A percentile compares a stretch with the other conserved stretches of the same genome.
phyloP scores from a whole-genome alignment of 2,113 vertebrate genomes.

The Xenopus borealis region DNA sequence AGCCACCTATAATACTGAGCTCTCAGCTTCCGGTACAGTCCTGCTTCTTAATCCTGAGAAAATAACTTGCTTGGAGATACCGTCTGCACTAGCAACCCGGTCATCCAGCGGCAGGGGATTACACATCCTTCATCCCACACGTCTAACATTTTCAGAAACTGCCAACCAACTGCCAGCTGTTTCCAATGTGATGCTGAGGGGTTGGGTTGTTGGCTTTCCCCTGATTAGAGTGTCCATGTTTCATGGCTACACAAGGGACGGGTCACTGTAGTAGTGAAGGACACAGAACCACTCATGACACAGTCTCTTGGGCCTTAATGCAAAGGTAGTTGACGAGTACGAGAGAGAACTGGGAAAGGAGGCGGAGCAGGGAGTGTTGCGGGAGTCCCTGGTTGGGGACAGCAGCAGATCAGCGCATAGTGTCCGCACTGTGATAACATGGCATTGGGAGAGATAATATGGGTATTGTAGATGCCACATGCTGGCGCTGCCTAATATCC shows the following conservation, averaged over 20 bases:
- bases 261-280: neutral
- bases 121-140: no score
- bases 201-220: neutral
- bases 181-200: neutral
- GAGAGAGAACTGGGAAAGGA: conserved; percentile 5
- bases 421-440: conserved; percentile 20
- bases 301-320: neutral
- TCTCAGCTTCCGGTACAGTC: neutral
- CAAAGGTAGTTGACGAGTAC: neutral
- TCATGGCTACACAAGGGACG: no score
- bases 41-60: conserved; percentile 31
- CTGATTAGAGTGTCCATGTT: no score
- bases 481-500: conserved; percentile 40
- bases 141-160: no score
- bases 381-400: conserved; percentile 16
- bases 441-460: conserved; percentile 25
- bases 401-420: conserved; percentile 17
- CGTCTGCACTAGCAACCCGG: neutral
- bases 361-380: conserved; percentile 19
- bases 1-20: conserved; percentile 22
- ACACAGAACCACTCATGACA: neutral
- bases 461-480: conserved; percentile 39
- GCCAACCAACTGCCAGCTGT: neutral
- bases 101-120: neutral
- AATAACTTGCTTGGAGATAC: neutral